These are phyloP conservation scores for Dicroscelio sp. DNA, from an alignment of 2,888 invertebrate genomes.

Conservation along the genomic window DNA sequence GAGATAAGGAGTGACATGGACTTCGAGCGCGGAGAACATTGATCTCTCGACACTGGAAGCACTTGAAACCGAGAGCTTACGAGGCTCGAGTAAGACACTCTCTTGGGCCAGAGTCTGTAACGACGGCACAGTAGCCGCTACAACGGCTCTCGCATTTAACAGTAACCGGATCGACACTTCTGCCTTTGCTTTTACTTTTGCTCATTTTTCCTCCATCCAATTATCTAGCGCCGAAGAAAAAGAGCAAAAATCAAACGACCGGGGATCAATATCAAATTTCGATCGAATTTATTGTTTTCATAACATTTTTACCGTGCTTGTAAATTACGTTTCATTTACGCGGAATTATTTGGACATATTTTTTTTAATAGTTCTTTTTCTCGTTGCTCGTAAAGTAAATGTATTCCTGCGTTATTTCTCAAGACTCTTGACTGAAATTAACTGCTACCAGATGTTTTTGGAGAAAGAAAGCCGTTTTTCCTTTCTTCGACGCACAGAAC, in stretches of 20 bases:
- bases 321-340: no score
- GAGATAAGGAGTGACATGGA: slow-evolving; percentile 62
- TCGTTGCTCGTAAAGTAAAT: not conserved
- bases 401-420: not conserved
- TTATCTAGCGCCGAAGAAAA: not conserved
- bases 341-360: no score
- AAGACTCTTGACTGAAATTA: not conserved
- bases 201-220: not conserved
- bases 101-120: slow-evolving; percentile 53
- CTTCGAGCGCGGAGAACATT: slow-evolving; percentile 66
- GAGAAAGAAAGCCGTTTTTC: slow-evolving; percentile 45
- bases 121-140: slow-evolving; percentile 59
- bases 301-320: not conserved
- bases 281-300: no score
- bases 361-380: not conserved
- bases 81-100: slow-evolving; percentile 67
- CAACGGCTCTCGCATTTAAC: slow-evolving; percentile 63
- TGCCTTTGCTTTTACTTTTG: slow-evolving; percentile 26
- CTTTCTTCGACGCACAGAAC: not conserved
- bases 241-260: not conserved
- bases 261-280: no score
- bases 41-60: slow-evolving; percentile 64
- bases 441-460: not conserved
- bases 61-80: slow-evolving; percentile 56
- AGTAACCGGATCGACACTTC: slow-evolving; percentile 58